These are phyloP conservation scores for Drosophila nigricruria DNA, from an alignment of 2,888 invertebrate species.

Conservation along the genomic window DNA sequence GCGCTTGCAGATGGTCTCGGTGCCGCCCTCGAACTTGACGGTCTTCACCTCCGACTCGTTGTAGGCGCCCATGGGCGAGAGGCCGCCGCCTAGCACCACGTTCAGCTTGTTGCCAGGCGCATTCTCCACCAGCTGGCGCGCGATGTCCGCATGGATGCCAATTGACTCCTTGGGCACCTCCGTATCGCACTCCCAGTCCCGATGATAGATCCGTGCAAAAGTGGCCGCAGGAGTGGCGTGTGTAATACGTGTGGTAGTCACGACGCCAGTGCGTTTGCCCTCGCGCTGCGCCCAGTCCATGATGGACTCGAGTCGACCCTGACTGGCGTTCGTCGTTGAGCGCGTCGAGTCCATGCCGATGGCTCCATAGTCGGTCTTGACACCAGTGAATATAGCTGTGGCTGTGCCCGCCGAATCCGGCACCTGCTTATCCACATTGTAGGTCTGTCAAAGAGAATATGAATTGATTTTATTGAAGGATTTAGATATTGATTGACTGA, in stretches of 20 bases:
- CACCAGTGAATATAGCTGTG: slow-evolving; percentile 88
- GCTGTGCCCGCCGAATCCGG: slow-evolving; percentile 90
- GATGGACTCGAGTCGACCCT: slow-evolving; percentile 86
- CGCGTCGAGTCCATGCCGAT: slow-evolving; percentile 86
- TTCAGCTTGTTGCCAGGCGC: slow-evolving; percentile 88
- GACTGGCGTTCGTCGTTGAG: slow-evolving; percentile 77
- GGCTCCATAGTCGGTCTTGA: slow-evolving; percentile 87
- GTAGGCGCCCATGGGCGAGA: slow-evolving; percentile 85
- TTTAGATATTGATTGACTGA: neutral
- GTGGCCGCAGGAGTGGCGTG: slow-evolving; percentile 89
- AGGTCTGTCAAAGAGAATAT: slow-evolving; percentile 86
- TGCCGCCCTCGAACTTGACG: slow-evolving; percentile 75
- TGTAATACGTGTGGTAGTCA: slow-evolving; percentile 89
- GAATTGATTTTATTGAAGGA: neutral
- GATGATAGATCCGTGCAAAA: slow-evolving; percentile 87
- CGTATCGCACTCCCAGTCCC: slow-evolving; percentile 88
- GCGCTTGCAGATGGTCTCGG: slow-evolving; percentile 85
- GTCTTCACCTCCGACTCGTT: slow-evolving; percentile 60
- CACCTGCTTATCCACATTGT: slow-evolving; percentile 89
- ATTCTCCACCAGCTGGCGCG: slow-evolving; percentile 88
- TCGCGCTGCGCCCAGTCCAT: slow-evolving; percentile 87
- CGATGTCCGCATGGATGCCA: slow-evolving; percentile 87
- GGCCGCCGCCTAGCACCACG: slow-evolving; percentile 89
- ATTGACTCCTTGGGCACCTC: slow-evolving; percentile 82
- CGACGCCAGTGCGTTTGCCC: slow-evolving; percentile 88